Conservation (phyloP, 1,140 invertebrate genomes). For the Sycobia sp. region DNA sequence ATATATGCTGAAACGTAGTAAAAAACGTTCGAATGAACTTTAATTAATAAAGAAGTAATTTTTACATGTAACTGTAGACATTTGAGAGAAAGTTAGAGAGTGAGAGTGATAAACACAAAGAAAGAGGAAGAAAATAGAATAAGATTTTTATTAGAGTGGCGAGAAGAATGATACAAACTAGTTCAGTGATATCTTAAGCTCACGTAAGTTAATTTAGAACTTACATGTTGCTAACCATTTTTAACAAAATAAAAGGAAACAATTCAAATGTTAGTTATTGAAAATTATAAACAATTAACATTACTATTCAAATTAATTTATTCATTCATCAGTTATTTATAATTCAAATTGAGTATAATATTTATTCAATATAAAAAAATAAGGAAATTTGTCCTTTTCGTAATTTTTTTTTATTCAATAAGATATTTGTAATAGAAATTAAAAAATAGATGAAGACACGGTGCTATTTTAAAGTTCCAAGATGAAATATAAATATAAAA, state of each 20-base stretch:
- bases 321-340: neutral
- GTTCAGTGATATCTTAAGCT: slow-evolving; percentile 20
- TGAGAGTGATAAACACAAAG: neutral
- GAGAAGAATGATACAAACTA: slow-evolving; percentile 26
- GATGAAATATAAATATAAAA: too few species aligned
- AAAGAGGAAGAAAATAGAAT: neutral
- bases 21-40: neutral
- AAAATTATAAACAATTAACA: slow-evolving; percentile 11
- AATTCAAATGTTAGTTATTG: slow-evolving; percentile 18
- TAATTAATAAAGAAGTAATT: slow-evolving; percentile 29
- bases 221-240: slow-evolving; percentile 3
- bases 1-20: slow-evolving; percentile 2
- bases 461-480: slow-evolving; percentile 59
- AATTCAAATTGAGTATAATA: too few species aligned
- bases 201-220: slow-evolving; percentile 6
- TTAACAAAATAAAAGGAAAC: slow-evolving; percentile 1
- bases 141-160: slow-evolving; percentile 23
- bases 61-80: slow-evolving; percentile 23
- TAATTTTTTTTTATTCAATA: slow-evolving; percentile 22
- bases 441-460: slow-evolving; percentile 48
- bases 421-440: slow-evolving; percentile 1
- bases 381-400: slow-evolving; percentile 3
- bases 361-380: slow-evolving; percentile 1
- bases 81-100: neutral
- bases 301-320: neutral